A percentile compares a stretch with the other conserved stretches of the same genome.
phyloP scores from a whole-genome alignment of 2,797 vertebrate species.

The Pseudochaenichthys georgianus region DNA sequence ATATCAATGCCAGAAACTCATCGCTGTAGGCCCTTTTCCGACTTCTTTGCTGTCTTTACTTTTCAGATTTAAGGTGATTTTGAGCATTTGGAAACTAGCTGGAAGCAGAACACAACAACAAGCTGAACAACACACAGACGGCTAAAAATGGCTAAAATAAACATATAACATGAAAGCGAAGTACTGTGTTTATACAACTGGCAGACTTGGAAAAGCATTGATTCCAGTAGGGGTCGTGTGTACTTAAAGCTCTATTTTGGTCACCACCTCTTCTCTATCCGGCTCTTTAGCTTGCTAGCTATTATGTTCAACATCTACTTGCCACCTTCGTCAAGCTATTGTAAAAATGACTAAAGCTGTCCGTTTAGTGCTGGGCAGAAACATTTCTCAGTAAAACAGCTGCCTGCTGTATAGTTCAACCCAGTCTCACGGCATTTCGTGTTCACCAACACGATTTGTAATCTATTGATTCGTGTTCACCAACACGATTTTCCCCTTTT shows the following conservation, averaged over 20 bases:
- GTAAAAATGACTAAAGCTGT: too few species aligned
- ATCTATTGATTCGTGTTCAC: too few species aligned
- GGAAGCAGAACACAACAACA: background rate
- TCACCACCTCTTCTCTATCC: background rate
- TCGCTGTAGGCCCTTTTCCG: too few species aligned
- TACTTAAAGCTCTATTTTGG: slow-evolving; percentile 8
- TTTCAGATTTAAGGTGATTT: too few species aligned
- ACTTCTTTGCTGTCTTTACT: too few species aligned
- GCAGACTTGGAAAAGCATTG: background rate
- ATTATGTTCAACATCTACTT: background rate
- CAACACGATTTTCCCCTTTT: too few species aligned
- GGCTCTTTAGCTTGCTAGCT: background rate
- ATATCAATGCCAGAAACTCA: too few species aligned
- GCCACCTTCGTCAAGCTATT: background rate
- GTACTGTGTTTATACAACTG: background rate
- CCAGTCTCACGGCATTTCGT: too few species aligned
- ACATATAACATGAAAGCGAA: too few species aligned
- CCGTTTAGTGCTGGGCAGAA: background rate
- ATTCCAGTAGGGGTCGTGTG: background rate
- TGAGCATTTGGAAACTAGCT: too few species aligned
- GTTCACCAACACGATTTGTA: too few species aligned
- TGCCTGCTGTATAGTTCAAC: background rate
- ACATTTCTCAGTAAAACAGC: background rate
- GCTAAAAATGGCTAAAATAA: too few species aligned
- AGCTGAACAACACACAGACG: background rate